These are phyloP conservation scores for Lycocerus yunnanus DNA, from an alignment of 2,888 invertebrate species.

Conservation along the genomic window DNA sequence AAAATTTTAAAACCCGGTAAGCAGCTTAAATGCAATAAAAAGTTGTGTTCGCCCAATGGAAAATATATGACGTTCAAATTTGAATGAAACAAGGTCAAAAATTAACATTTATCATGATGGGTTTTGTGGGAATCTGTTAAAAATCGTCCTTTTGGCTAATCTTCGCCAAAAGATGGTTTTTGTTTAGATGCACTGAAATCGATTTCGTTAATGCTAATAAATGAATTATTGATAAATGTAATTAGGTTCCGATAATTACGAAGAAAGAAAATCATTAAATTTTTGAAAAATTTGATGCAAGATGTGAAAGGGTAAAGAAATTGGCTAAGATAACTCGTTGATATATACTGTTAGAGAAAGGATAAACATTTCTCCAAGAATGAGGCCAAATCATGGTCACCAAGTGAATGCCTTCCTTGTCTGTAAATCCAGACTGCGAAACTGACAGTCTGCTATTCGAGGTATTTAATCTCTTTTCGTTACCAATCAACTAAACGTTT, in stretches of 20 bases:
- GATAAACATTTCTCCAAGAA: background rate
- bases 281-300: background rate
- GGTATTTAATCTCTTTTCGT: background rate
- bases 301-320: background rate
- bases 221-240: background rate
- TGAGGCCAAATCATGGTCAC: slow-evolving; percentile 4
- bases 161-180: too few relatives aligned
- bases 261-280: background rate
- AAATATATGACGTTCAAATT: background rate
- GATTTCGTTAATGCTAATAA: background rate
- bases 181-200: too few relatives aligned
- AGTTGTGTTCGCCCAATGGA: background rate
- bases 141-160: too few relatives aligned
- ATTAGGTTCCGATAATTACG: background rate
- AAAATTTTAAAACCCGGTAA: background rate
- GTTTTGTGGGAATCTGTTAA: background rate
- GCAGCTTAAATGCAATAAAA: background rate
- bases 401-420: slow-evolving; percentile 4
- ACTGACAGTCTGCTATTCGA: background rate
- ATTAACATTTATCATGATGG: background rate
- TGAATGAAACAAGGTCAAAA: background rate
- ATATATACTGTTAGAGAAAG: slow-evolving; percentile 2
- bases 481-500: background rate
- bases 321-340: background rate
- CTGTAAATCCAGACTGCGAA: slow-evolving; percentile 2